Conservation (phyloP, 2,888 invertebrate species). For the Spisula subtruncata region DNA sequence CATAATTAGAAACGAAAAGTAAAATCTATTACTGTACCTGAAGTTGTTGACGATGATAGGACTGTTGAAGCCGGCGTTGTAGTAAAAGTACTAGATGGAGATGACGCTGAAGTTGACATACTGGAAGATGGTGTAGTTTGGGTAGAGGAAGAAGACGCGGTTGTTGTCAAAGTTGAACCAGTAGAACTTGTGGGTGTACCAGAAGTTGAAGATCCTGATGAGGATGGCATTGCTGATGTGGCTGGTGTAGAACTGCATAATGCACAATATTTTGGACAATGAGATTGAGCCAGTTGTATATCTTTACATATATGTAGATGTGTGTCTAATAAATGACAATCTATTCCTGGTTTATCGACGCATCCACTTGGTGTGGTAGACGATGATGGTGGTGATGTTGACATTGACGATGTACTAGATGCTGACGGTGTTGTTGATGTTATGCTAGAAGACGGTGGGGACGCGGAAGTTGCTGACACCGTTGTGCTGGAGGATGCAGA, state of each 20-base stretch:
- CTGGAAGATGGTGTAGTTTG: too few species aligned
- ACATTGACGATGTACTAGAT: background rate
- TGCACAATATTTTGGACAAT: conserved; percentile 65
- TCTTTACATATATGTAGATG: conserved; percentile 55
- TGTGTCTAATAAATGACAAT: conserved; percentile 61
- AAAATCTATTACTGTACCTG: background rate
- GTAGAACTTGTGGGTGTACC: background rate
- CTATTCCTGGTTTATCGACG: conserved; percentile 59
- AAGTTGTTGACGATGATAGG: background rate
- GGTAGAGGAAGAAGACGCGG: too few species aligned
- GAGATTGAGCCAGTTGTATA: conserved; percentile 43
- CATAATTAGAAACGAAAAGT: too few species aligned
- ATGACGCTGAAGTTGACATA: background rate
- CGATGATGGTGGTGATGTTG: conserved; percentile 11
- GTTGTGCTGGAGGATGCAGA: too few species aligned
- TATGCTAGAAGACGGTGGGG: background rate
- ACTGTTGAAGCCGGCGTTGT: conserved; percentile 29
- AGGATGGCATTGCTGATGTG: background rate
- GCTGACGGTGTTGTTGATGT: background rate
- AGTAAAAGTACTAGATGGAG: background rate
- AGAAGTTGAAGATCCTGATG: conserved; percentile 9
- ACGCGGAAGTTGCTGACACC: too few species aligned
- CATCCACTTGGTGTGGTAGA: conserved; percentile 42
- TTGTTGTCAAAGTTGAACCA: background rate
- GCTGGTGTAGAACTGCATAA: conserved; percentile 54